A percentile compares a stretch with the other conserved stretches of the same genome.
These are phyloP conservation scores for Tragopan temminckii DNA, from an alignment of 2,797 vertebrate genomes.

Conservation along the genomic window DNA sequence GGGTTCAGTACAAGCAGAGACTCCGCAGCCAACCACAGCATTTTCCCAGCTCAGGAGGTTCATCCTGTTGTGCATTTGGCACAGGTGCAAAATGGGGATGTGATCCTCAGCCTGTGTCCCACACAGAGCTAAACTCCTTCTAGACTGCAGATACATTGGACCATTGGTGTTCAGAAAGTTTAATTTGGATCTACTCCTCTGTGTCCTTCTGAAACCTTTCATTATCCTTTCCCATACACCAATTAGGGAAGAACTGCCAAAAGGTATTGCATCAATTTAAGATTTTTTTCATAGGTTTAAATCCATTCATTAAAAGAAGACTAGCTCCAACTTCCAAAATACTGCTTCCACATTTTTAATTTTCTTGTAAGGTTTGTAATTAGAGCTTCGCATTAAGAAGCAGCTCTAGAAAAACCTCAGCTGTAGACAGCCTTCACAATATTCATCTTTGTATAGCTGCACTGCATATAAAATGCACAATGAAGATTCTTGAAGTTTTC, in stretches of 20 bases:
- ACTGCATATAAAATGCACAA: neutral
- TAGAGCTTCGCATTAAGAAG: neutral
- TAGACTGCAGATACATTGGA: neutral
- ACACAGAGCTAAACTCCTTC: neutral
- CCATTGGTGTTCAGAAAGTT: neutral
- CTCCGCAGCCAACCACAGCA: neutral
- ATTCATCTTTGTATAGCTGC: neutral
- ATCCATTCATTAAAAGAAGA: neutral
- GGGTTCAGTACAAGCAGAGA: accelerated
- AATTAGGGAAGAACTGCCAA: neutral
- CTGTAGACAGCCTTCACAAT: neutral
- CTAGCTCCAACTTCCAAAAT: neutral
- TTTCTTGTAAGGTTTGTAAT: neutral
- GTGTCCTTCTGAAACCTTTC: neutral
- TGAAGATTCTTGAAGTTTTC: neutral
- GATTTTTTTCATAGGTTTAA: neutral
- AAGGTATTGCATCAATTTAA: neutral
- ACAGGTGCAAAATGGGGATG: no score
- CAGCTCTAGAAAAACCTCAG: no score
- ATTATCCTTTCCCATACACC: neutral
- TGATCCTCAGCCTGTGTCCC: neutral
- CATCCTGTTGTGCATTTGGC: neutral
- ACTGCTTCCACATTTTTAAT: neutral
- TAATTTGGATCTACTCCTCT: neutral
- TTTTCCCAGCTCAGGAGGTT: neutral